A percentile compares a stretch with the other conserved stretches of the same genome.
Evolutionary conservation across 2,797 vertebrate genomes (phyloP).

Genomic region (Macrochelys suwanniensis): DNA sequence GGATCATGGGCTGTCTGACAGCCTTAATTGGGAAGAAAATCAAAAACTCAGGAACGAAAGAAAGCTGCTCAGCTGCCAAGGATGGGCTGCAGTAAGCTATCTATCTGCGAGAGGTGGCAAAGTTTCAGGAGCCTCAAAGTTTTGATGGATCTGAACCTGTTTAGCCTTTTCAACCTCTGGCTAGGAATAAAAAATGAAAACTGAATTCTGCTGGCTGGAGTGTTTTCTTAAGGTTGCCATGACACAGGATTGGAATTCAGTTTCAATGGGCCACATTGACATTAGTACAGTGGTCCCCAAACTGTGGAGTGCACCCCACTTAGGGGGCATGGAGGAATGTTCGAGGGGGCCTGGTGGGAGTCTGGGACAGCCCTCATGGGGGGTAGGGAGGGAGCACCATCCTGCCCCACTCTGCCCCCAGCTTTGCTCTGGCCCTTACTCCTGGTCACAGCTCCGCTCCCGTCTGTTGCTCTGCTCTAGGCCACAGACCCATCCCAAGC

Average conservation of each 20-base stretch:
- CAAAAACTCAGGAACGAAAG: not conserved
- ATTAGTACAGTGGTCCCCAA: not conserved
- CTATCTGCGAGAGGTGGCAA: not conserved
- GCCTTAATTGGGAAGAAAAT: not conserved
- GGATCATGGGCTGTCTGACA: slow-evolving; percentile 26
- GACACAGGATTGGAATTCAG: not conserved
- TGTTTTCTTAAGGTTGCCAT: not conserved
- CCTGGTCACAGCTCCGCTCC: too few species aligned
- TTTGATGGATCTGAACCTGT: not conserved
- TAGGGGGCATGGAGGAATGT: too few species aligned
- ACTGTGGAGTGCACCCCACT: too few species aligned
- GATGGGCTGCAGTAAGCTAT: not conserved
- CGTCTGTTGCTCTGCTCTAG: too few species aligned
- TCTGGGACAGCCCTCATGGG: too few species aligned
- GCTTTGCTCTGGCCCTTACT: too few species aligned
- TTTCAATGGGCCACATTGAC: not conserved
- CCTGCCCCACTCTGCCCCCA: too few species aligned
- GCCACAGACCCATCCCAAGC: too few species aligned
- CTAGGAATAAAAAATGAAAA: not conserved
- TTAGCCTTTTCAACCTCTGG: not conserved
- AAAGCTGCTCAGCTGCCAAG: not conserved
- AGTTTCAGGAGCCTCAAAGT: not conserved
- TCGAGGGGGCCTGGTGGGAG: too few species aligned
- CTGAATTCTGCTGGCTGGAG: not conserved
- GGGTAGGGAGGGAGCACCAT: too few species aligned